Conservation (phyloP, 1,140 invertebrate genomes). For the Drosophila busckii region DNA sequence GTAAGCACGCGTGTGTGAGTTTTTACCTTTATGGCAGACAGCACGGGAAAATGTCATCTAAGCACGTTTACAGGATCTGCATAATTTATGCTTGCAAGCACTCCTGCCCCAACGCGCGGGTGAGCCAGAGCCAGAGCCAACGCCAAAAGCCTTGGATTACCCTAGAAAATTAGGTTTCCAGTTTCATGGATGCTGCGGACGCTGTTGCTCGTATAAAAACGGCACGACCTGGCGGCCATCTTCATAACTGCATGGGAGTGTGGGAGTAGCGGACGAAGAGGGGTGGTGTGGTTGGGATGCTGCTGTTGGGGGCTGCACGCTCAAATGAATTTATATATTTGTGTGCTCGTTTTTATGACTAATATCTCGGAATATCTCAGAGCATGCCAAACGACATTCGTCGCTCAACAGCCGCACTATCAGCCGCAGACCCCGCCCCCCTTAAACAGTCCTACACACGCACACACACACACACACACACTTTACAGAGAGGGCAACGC, state of each 20-base stretch:
- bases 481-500: too few species aligned
- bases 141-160: conserved; percentile 60
- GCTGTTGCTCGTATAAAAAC: conserved; percentile 67
- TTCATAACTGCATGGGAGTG: conserved; percentile 52
- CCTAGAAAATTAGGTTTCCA: conserved; percentile 76
- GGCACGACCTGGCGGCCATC: conserved; percentile 65
- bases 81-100: conserved; percentile 74
- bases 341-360: conserved; percentile 72
- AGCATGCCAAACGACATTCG: conserved; percentile 35
- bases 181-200: conserved; percentile 61
- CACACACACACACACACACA: conserved; percentile 26
- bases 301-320: conserved; percentile 36
- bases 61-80: conserved; percentile 78
- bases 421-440: conserved; percentile 7
- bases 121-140: conserved; percentile 4
- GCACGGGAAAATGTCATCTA: conserved; percentile 70
- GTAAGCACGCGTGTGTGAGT: conserved; percentile 19
- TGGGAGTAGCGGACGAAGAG: background rate
- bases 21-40: conserved; percentile 61
- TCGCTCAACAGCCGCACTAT: conserved; percentile 49
- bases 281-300: background rate
- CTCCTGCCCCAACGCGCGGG: background rate
- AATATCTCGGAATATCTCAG: conserved; percentile 71
- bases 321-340: conserved; percentile 72
- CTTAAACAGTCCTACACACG: background rate